Conservation (phyloP, 2,797 vertebrate genomes). For the Acropternis orthonyx region DNA sequence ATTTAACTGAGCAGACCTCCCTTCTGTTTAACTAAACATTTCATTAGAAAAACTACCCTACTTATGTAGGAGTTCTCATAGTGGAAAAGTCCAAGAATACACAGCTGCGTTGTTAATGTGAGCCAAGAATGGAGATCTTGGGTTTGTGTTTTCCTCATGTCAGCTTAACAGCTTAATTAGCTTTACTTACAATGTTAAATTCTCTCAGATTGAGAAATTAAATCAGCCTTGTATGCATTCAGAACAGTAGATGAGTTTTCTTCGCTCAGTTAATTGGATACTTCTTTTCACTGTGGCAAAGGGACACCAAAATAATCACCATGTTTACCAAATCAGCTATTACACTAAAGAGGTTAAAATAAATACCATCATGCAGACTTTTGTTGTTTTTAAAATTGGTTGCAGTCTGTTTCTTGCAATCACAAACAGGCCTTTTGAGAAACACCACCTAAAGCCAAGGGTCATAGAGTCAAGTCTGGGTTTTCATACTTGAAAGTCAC, state of each 20-base stretch:
- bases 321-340: background rate
- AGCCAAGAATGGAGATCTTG: background rate
- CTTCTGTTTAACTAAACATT: background rate
- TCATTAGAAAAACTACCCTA: background rate
- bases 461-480: background rate
- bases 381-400: background rate
- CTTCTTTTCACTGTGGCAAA: background rate
- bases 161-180: background rate
- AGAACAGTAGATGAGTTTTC: background rate
- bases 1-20: background rate
- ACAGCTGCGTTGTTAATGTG: background rate
- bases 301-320: background rate
- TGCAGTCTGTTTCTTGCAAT: background rate
- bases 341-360: background rate
- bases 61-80: background rate
- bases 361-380: background rate
- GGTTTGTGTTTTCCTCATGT: background rate
- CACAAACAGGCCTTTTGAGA: background rate
- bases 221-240: background rate
- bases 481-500: background rate
- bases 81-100: background rate
- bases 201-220: background rate
- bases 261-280: background rate
- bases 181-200: background rate
- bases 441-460: background rate